These are phyloP conservation scores for Alloplasta piceator DNA, from an alignment of 2,888 invertebrate genomes.

Conservation along the genomic window DNA sequence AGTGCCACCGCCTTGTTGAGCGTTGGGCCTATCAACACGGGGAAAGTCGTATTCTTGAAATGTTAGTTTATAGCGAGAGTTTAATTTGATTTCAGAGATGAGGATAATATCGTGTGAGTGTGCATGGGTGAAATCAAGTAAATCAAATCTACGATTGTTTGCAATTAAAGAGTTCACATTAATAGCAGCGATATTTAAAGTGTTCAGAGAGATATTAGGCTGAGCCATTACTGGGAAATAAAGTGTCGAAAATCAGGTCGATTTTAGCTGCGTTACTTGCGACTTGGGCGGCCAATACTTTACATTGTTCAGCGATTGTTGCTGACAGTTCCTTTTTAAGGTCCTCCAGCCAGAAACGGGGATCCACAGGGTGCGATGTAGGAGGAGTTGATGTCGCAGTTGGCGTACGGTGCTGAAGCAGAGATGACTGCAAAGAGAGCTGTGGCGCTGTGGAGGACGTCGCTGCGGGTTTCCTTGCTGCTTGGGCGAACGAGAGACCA, in stretches of 20 bases:
- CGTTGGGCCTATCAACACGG: slow-evolving; percentile 51
- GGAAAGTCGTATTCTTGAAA: slow-evolving; percentile 39
- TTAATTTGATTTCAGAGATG: slow-evolving; percentile 25
- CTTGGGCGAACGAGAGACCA: slow-evolving; percentile 1
- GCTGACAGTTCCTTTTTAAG: background rate
- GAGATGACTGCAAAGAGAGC: no score
- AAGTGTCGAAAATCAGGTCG: slow-evolving; percentile 5
- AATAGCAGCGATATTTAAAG: no score
- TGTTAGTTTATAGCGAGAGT: slow-evolving; percentile 44
- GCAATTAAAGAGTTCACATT: slow-evolving; percentile 52
- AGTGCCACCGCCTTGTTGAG: slow-evolving; percentile 52
- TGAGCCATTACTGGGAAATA: background rate
- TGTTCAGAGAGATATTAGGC: background rate
- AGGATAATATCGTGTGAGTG: slow-evolving; percentile 53
- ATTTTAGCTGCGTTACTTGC: slow-evolving; percentile 18
- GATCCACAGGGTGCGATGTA: slow-evolving; percentile 11
- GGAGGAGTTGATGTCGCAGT: no score
- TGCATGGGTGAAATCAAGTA: slow-evolving; percentile 24
- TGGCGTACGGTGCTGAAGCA: background rate
- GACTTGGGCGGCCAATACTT: background rate
- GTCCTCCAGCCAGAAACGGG: no score
- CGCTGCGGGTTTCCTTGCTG: no score
- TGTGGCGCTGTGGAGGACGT: no score
- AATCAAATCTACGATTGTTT: slow-evolving; percentile 23
- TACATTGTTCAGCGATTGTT: slow-evolving; percentile 1